phyloP scores from a whole-genome alignment of 2,888 invertebrate genomes.

The Trissoscelio sp. region DNA sequence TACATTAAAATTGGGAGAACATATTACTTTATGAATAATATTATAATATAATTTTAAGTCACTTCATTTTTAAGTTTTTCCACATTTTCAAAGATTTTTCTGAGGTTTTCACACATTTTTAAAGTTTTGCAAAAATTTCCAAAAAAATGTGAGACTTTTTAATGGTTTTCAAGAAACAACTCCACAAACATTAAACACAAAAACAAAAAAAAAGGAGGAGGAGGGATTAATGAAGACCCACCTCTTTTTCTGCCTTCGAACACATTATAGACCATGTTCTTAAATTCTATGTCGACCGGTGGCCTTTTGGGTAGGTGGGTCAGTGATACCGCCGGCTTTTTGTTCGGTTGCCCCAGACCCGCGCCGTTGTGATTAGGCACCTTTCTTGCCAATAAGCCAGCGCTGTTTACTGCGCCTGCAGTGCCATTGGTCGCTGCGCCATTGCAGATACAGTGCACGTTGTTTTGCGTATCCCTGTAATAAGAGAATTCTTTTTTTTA shows the following conservation, averaged over 20 bases:
- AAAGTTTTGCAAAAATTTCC: too few relatives aligned
- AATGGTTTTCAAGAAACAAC: too few relatives aligned
- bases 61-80: too few relatives aligned
- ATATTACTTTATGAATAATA: too few relatives aligned
- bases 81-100: too few relatives aligned
- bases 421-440: conserved; percentile 84
- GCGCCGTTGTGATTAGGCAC: conserved; percentile 89
- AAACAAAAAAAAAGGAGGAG: too few relatives aligned
- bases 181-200: too few relatives aligned
- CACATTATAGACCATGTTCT: conserved; percentile 94
- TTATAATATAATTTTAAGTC: too few relatives aligned
- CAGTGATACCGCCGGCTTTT: conserved; percentile 90
- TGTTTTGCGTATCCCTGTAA: conserved; percentile 89
- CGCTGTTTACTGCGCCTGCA: conserved; percentile 76
- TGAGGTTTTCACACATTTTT: too few relatives aligned
- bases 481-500: conserved; percentile 28
- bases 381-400: conserved; percentile 87
- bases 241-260: conserved; percentile 91
- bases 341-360: conserved; percentile 85
- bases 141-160: too few relatives aligned
- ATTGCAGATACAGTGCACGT: conserved; percentile 86
- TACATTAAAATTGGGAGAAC: too few relatives aligned
- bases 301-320: conserved; percentile 94
- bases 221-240: conserved; percentile 72
- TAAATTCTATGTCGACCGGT: conserved; percentile 95